Conservation (phyloP, 2,113 vertebrate genomes). For the Struthio camelus region DNA sequence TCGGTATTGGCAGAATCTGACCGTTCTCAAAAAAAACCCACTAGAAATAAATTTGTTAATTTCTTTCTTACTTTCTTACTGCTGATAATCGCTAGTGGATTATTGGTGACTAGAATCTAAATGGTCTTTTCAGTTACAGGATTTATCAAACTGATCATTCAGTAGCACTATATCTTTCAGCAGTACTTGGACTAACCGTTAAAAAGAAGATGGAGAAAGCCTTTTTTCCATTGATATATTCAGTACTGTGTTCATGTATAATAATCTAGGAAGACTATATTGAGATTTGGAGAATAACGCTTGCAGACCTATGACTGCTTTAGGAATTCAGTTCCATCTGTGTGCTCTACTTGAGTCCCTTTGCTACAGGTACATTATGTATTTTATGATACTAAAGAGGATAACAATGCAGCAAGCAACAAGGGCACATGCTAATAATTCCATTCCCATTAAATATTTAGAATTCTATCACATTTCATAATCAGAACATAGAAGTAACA, state of each 20-base stretch:
- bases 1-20: background rate
- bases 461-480: constrained; percentile 27
- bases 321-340: constrained; percentile 38
- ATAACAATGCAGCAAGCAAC: background rate
- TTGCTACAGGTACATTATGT: background rate
- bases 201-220: background rate
- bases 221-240: background rate
- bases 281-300: background rate
- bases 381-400: constrained; percentile 31
- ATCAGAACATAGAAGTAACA: background rate
- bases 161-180: background rate
- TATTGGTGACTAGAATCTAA: background rate
- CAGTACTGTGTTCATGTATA: background rate
- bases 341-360: background rate
- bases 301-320: constrained; percentile 1
- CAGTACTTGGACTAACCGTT: background rate
- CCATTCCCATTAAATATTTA: constrained; percentile 31
- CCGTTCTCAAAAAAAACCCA: background rate
- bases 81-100: background rate
- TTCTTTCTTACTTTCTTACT: background rate
- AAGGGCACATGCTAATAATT: constrained; percentile 23
- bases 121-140: background rate
- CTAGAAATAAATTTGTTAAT: background rate
- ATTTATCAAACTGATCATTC: background rate
- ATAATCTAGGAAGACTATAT: background rate